Base-by-base conservation (phyloP, 1,140 invertebrate species). In the Aphaenogaster rudis region DNA sequence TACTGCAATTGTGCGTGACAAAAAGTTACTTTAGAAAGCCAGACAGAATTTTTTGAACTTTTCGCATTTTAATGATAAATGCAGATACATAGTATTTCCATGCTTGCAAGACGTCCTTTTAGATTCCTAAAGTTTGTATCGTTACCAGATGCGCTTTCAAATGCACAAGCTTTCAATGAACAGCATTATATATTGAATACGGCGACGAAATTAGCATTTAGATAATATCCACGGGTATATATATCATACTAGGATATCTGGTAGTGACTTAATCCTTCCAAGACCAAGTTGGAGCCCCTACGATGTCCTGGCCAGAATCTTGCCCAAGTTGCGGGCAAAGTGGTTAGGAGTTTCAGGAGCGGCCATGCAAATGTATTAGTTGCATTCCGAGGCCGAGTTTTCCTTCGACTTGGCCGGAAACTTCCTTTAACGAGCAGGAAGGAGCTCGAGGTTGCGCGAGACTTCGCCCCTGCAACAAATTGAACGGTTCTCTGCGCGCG, bases 331-430 rank as follows among this genome's bases (percentile, higher is more conserved):
- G 90, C 71, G 85, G 86, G 59, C 63, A 67, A 84, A 45, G 64
- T 59, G 84, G 71, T 88, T 79, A 54, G 72, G 87, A 92, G 90
- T 92, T 89, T 85, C 79, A 54, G 57, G 39, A 28, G n/a, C 61
- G 66, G 74, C 59, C 90, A 91, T 90, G 90, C 88, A 91, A 92
- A 93, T 90, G 89, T 86, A 86, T 91, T 87, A 90, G 87, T 91
- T 86, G 90, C 90, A 92, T 93, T 92, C 89, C 86, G 57, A 80
- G n/a, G 9, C 64, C 9, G 69, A 90, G 77, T 90, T 90, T 91
- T 91, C 89, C 76, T 72, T 50, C 36, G 50, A 87, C 78, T 52
- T 82, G 88, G 48, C 71, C 69, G 36, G 54, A 79, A 90, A 90
- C 80, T 90, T 90, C 45, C 50, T 76, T 84, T 84, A 84, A 84